phyloP scores from a whole-genome alignment of 1,140 invertebrate genomes.

The Magallana ariakensis region DNA sequence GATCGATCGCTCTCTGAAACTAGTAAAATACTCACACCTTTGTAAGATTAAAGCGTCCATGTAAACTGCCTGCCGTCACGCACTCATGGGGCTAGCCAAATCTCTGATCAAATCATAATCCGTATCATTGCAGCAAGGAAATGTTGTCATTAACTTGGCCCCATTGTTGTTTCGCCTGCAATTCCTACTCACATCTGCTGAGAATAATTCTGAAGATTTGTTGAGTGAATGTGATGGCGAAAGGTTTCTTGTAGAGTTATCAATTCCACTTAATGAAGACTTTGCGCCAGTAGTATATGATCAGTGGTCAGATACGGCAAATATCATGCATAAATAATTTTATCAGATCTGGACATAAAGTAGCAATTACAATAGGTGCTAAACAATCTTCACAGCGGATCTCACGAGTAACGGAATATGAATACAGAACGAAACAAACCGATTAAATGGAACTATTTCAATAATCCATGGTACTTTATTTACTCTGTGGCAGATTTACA shows the following conservation, averaged over 20 bases:
- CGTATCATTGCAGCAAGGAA: not conserved
- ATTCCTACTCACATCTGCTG: constrained; percentile 20
- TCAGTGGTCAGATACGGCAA: constrained; percentile 19
- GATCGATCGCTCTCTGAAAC: constrained; percentile 13
- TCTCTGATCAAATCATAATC: constrained; percentile 17
- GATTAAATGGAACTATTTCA: no score
- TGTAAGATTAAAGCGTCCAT: constrained; percentile 15
- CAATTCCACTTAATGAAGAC: constrained; percentile 36
- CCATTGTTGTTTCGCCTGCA: not conserved
- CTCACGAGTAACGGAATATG: not conserved
- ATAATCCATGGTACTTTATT: no score
- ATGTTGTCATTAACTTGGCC: constrained; percentile 27
- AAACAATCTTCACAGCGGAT: not conserved
- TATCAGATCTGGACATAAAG: constrained; percentile 8
- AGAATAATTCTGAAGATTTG: constrained; percentile 36
- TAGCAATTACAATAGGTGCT: constrained; percentile 20
- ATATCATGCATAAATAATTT: constrained; percentile 35
- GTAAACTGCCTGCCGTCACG: not conserved
- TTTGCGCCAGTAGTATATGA: constrained; percentile 14
- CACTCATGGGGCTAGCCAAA: not conserved
- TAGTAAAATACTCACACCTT: constrained; percentile 25
- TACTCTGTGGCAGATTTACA: no score
- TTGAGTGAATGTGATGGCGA: constrained; percentile 25
- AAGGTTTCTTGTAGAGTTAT: constrained; percentile 22
- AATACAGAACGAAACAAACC: not conserved